These are phyloP conservation scores for Leptobrachium ailaonicum DNA, from an alignment of 2,113 vertebrate genomes.

Conservation along the genomic window DNA sequence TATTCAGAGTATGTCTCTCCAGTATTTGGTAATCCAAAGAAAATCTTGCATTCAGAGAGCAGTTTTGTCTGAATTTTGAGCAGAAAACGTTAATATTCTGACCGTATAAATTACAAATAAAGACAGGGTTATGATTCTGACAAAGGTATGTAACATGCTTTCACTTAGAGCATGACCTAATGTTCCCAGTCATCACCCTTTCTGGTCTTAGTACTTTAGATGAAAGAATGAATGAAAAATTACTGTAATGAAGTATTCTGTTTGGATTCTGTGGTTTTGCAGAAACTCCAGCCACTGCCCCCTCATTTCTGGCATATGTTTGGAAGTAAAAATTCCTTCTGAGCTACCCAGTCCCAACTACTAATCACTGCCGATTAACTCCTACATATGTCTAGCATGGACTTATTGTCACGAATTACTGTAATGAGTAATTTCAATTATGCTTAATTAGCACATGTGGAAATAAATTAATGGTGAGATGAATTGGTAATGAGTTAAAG, in stretches of 20 bases:
- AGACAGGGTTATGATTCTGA: no score
- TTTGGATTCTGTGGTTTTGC: not conserved
- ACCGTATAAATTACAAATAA: no score
- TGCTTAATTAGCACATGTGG: conserved; percentile 32
- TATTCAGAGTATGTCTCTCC: no score
- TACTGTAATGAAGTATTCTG: not conserved
- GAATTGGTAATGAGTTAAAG: conserved; percentile 26
- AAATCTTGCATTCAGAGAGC: no score
- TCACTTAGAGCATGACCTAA: no score
- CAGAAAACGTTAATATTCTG: no score
- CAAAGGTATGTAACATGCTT: no score
- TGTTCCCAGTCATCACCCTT: no score
- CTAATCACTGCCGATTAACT: conserved; percentile 21
- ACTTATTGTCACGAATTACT: conserved; percentile 38
- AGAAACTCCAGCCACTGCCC: not conserved
- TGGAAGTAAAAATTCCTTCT: not conserved
- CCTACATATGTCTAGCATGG: conserved; percentile 11
- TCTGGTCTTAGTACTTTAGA: not conserved
- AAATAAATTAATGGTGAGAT: conserved; percentile 36
- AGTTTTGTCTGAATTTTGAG: no score
- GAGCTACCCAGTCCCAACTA: conserved; percentile 3
- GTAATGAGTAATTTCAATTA: conserved; percentile 35
- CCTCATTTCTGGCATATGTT: conserved; percentile 10
- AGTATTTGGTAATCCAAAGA: no score
- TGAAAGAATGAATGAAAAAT: not conserved